Evolutionary conservation across 2,113 vertebrate genomes (phyloP).

Genomic region (Brachionichthys hirsutus): DNA sequence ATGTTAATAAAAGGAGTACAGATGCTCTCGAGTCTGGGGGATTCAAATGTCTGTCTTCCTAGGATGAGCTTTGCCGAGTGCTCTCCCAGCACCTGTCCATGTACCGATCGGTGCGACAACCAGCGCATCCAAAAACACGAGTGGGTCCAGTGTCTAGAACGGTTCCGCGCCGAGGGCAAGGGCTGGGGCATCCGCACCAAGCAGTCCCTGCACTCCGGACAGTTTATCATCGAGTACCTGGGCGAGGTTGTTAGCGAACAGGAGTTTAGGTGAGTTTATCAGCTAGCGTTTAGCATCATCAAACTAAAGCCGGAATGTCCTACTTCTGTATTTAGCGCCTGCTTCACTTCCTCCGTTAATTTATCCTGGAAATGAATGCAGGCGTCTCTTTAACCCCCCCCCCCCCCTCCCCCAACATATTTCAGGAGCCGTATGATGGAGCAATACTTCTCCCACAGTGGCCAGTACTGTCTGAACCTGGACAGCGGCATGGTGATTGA

Average conservation of each 20-base stretch:
- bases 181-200: conserved; percentile 99
- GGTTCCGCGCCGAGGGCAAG: conserved; percentile 95
- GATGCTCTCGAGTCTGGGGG: neutral
- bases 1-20: neutral
- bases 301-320: neutral
- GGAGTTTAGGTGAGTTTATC: conserved; percentile 86
- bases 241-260: conserved; percentile 98
- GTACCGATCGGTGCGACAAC: conserved; percentile 90
- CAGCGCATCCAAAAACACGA: conserved; percentile 97
- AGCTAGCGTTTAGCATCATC: no score
- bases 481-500: conserved; percentile 99
- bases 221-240: conserved; percentile 98
- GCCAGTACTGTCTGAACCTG: conserved; percentile 97
- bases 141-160: conserved; percentile 96
- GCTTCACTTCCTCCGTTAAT: neutral
- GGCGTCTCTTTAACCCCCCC: neutral
- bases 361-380: conserved; percentile 1
- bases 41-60: neutral
- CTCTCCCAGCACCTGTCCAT: conserved; percentile 92
- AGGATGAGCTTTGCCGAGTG: conserved; percentile 99
- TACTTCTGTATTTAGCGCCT: neutral
- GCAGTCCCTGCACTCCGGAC: conserved; percentile 88
- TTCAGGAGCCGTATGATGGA: conserved; percentile 94
- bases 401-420: neutral
- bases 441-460: conserved; percentile 96